A percentile compares a stretch with the other conserved stretches of the same genome.
Conservation (phyloP, 2,797 vertebrate species). For the Chelmon rostratus region DNA sequence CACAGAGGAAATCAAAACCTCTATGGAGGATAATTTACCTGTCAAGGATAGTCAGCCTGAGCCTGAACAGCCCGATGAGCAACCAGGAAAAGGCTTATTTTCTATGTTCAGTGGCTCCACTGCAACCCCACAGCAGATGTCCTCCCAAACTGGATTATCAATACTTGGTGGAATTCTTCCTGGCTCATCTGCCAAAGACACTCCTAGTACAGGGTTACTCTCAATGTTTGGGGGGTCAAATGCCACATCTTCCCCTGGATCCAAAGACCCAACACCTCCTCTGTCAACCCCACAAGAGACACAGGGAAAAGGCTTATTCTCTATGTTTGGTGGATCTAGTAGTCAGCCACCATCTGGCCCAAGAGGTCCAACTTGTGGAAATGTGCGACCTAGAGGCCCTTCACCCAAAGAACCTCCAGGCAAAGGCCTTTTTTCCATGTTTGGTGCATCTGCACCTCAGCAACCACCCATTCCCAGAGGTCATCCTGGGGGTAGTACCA, state of each 20-base stretch:
- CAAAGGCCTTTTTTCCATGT: constrained; percentile 86
- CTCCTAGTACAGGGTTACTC: constrained; percentile 85
- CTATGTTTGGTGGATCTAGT: constrained; percentile 81
- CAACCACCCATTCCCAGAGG: constrained; percentile 69
- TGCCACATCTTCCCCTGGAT: constrained; percentile 62
- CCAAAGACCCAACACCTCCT: constrained; percentile 57
- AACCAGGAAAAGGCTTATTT: constrained; percentile 76
- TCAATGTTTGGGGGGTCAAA: constrained; percentile 89
- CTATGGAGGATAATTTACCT: constrained; percentile 53
- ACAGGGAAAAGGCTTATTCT: constrained; percentile 81
- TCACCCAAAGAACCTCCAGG: constrained; percentile 77
- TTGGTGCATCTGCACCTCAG: constrained; percentile 77
- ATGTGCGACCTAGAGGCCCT: constrained; percentile 63
- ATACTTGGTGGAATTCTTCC: constrained; percentile 85
- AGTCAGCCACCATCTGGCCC: constrained; percentile 67
- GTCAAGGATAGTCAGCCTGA: constrained; percentile 67
- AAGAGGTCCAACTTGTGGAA: constrained; percentile 61
- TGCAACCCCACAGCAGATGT: constrained; percentile 54
- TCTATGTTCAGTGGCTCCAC: constrained; percentile 77
- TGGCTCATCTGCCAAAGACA: constrained; percentile 82
- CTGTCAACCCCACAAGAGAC: constrained; percentile 70
- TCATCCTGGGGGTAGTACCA: constrained; percentile 37
- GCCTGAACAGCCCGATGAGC: constrained; percentile 72
- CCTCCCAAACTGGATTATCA: constrained; percentile 77
- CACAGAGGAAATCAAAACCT: constrained; percentile 43